Base-by-base conservation (phyloP, 2,888 invertebrate genomes). In the Theodoxus fluviatilis region DNA sequence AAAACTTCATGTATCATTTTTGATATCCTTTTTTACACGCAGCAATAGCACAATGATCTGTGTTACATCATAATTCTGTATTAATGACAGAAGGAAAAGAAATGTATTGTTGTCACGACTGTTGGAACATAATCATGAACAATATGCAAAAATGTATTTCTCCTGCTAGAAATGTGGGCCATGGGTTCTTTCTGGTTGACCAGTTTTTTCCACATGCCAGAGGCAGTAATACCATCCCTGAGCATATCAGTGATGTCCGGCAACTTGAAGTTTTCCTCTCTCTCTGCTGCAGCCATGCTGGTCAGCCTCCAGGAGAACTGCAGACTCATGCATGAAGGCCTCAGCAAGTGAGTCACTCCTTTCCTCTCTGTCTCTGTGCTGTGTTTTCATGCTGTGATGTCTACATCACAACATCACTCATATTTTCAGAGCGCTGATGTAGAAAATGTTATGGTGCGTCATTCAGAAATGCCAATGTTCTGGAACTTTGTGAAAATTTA, bases 261-360 rank as follows among this genome's bases (percentile, higher is more conserved):
- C 18, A 57, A 57, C 57, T 57, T 15, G 15, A 9, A 6, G 22
- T 47, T 40, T 4, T n/a, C n/a, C 9, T 43, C 9, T 43, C 57
- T 59, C 52, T 74, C 22, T 43, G 49, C 71, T 78, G 38, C 76
- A 0, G 82, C 87, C 15, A 89, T 94, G 38, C 90, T 95, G 74
- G 75, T 82, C 1, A 89, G 91, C 68, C 88, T 95, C 25, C 90
- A 90, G 69, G 85, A 89, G 0, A 90, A 89, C 74, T 91, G 92
- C 43, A 84, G 85, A 67, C 87, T 88, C 69, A 83, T 94, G 66
- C 91, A 94, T 81, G 84, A 85, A 83, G 85, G 83, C 6, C 81
- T 91, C 22, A 75, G 82, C 28, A 76, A 83, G 75, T 85, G 74
- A 77, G 80, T 73, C 15, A 22, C 25, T 35, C 65, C 64, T 52